Percentiles rank a stretch among this genome's conserved stretches.
Evolutionary conservation across 2,797 vertebrate genomes (phyloP).

Genomic region (Enteromius trimaculatus): DNA sequence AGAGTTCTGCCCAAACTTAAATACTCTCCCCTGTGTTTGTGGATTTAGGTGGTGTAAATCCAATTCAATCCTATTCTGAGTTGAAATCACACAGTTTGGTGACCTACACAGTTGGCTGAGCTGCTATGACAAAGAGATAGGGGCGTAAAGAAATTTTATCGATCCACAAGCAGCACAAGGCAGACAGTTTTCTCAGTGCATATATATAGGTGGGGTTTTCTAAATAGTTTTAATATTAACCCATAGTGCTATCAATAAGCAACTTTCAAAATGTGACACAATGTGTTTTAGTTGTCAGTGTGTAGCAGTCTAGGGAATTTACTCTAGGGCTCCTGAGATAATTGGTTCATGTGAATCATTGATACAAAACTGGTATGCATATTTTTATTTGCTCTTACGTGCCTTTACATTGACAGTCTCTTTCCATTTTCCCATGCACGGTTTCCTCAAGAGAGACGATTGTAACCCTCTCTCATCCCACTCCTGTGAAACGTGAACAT

Average conservation of each 20-base stretch:
- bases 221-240: not conserved
- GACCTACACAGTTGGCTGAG: slow-evolving; percentile 53
- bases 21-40: slow-evolving; percentile 45
- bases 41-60: slow-evolving; percentile 42
- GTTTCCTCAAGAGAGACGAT: slow-evolving; percentile 54
- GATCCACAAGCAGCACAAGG: slow-evolving; percentile 45
- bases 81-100: slow-evolving; percentile 48
- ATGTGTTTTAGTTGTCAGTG: not conserved
- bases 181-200: slow-evolving; percentile 27
- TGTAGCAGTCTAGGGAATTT: slow-evolving; percentile 16
- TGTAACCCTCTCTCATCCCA: slow-evolving; percentile 62
- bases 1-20: slow-evolving; percentile 42
- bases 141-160: slow-evolving; percentile 33
- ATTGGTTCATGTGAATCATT: slow-evolving; percentile 64
- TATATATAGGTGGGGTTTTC: slow-evolving; percentile 18
- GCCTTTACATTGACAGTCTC: slow-evolving; percentile 57
- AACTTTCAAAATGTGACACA: not conserved
- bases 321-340: slow-evolving; percentile 39
- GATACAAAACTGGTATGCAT: slow-evolving; percentile 21
- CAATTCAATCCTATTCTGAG: slow-evolving; percentile 48
- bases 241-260: not conserved
- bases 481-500: slow-evolving; percentile 66
- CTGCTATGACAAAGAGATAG: slow-evolving; percentile 38
- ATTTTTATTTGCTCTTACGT: slow-evolving; percentile 27
- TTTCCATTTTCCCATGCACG: slow-evolving; percentile 59